Evolutionary conservation across 1,140 invertebrate genomes (phyloP).

Genomic region (Drosophila azteca): DNA sequence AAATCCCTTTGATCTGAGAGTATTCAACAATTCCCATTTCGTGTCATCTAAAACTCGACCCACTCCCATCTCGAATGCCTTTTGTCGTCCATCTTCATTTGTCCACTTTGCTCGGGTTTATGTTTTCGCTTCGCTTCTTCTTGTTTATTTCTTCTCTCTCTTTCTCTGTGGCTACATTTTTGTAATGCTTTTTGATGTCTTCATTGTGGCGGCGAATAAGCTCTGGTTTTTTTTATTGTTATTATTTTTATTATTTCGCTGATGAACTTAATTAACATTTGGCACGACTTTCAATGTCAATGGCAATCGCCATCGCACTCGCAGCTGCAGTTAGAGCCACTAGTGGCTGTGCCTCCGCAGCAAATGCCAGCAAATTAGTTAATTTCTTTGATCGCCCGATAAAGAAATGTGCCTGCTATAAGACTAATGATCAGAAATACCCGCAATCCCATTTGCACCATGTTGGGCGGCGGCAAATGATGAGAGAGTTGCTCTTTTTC

Average conservation of each 20-base stretch:
- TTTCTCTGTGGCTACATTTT: conserved; percentile 35
- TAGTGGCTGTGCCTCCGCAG: not conserved
- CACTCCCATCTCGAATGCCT: too few species aligned
- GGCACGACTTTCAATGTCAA: conserved; percentile 75
- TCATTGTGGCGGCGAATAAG: conserved; percentile 35
- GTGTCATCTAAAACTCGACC: too few species aligned
- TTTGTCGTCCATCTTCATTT: not conserved
- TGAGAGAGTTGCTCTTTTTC: conserved; percentile 28
- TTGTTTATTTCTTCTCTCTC: conserved; percentile 23
- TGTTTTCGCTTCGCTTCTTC: conserved; percentile 39
- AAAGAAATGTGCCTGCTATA: conserved; percentile 29
- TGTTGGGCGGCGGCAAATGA: conserved; percentile 41
- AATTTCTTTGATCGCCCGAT: conserved; percentile 48
- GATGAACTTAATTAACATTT: conserved; percentile 75
- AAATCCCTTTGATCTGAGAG: too few species aligned
- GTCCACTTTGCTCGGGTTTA: conserved; percentile 29
- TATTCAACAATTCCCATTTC: too few species aligned
- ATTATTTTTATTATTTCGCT: conserved; percentile 40
- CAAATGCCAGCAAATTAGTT: conserved; percentile 61
- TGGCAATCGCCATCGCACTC: conserved; percentile 50
- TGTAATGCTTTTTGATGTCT: conserved; percentile 58
- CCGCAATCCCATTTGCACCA: conserved; percentile 1
- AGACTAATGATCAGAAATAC: conserved; percentile 43
- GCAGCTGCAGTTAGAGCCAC: conserved; percentile 10
- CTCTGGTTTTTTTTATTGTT: conserved; percentile 14